Percentiles rank a stretch among this genome's conserved stretches.
Evolutionary conservation across 2,113 vertebrate genomes (phyloP).

Genomic region (Tylochromis polylepis): DNA sequence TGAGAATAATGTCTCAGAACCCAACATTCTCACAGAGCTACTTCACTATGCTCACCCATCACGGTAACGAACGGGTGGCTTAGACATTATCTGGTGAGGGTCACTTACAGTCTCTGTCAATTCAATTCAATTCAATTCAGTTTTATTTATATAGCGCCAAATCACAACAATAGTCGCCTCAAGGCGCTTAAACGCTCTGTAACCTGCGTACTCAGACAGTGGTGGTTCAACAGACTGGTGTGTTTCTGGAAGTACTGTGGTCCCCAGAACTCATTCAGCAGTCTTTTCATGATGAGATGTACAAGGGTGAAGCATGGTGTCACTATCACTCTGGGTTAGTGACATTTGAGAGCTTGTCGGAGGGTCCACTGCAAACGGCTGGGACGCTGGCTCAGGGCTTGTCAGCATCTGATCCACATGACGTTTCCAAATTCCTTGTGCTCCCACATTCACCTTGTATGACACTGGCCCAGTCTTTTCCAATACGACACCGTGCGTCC

Average conservation of each 20-base stretch:
- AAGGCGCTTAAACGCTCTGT: too few species aligned
- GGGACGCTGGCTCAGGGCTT: background rate
- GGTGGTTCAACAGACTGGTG: background rate
- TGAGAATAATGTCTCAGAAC: too few species aligned
- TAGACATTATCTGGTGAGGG: too few species aligned
- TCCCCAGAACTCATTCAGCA: background rate
- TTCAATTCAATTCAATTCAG: too few species aligned
- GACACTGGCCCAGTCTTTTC: background rate
- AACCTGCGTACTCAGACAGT: too few species aligned
- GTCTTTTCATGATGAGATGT: fast-evolving
- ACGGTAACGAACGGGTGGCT: too few species aligned
- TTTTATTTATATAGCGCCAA: too few species aligned
- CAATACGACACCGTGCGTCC: fast-evolving
- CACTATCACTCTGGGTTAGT: background rate
- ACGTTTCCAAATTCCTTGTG: background rate
- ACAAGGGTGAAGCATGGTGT: background rate
- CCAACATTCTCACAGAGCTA: too few species aligned
- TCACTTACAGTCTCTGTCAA: too few species aligned
- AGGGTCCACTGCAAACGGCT: background rate
- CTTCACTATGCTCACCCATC: too few species aligned
- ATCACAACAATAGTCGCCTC: too few species aligned
- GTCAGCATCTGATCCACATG: background rate
- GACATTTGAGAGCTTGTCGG: background rate
- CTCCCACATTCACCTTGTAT: background rate
- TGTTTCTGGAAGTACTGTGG: background rate